Evolutionary conservation across 2,888 invertebrate species (phyloP).

Genomic region (Heliconius sara): DNA sequence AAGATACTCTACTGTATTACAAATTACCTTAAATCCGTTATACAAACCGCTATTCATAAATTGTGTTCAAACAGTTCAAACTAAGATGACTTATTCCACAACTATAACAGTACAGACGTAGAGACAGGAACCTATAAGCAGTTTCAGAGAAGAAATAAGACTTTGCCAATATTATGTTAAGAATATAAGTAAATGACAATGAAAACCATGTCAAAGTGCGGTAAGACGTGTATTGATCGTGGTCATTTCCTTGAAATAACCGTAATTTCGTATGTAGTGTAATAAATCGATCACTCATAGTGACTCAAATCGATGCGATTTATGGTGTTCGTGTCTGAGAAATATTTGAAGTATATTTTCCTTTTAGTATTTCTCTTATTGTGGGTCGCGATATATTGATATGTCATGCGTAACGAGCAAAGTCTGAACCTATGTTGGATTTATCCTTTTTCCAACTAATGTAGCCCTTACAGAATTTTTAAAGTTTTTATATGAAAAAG

Average conservation of each 20-base stretch:
- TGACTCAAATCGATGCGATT: slow-evolving; percentile 48
- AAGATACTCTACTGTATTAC: slow-evolving; percentile 3
- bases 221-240: slow-evolving; percentile 55
- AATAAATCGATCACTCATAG: slow-evolving; percentile 54
- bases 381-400: slow-evolving; percentile 23
- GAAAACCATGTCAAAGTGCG: slow-evolving; percentile 55
- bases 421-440: neutral
- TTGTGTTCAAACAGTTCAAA: neutral
- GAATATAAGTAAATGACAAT: slow-evolving; percentile 52
- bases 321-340: slow-evolving; percentile 30
- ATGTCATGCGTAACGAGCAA: slow-evolving; percentile 2
- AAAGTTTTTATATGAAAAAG: no score
- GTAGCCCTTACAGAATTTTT: neutral
- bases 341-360: slow-evolving; percentile 29
- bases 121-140: neutral
- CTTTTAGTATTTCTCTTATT: slow-evolving; percentile 13
- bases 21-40: neutral
- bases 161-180: slow-evolving; percentile 15
- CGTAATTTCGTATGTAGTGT: slow-evolving; percentile 59
- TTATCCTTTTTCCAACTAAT: neutral
- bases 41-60: neutral
- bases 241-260: slow-evolving; percentile 57
- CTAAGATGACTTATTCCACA: slow-evolving; percentile 5
- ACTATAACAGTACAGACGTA: neutral
- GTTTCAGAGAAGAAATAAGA: neutral